phyloP scores from a whole-genome alignment of 2,797 vertebrate genomes.

The Malacoraja senta region DNA sequence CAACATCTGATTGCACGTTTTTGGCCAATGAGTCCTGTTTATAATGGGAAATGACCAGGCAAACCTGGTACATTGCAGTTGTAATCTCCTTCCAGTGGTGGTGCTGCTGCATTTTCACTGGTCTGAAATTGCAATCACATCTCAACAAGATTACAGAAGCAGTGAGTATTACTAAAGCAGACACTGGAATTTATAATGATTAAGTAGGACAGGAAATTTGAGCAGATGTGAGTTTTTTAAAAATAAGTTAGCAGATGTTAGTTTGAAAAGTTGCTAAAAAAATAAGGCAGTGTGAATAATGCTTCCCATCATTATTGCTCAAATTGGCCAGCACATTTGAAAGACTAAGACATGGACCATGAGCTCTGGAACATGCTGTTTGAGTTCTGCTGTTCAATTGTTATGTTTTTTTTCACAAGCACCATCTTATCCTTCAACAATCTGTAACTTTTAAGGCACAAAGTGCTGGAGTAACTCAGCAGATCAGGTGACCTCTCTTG shows the following conservation, averaged over 20 bases:
- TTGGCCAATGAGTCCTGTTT: background rate
- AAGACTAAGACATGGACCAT: background rate
- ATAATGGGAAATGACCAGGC: background rate
- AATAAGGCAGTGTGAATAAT: background rate
- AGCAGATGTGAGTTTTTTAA: background rate
- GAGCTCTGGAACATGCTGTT: background rate
- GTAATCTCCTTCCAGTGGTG: background rate
- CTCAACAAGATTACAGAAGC: background rate
- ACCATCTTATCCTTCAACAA: background rate
- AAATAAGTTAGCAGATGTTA: background rate
- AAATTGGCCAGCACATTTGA: background rate
- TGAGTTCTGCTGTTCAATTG: background rate
- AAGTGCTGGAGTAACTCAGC: no score
- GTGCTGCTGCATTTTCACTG: background rate
- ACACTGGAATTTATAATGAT: conserved; percentile 4
- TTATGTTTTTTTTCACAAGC: background rate
- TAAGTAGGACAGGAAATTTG: background rate
- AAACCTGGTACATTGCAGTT: background rate
- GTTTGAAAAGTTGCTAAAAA: background rate
- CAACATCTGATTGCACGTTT: background rate
- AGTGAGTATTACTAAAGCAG: background rate
- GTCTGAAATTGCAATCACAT: background rate
- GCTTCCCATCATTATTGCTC: background rate
- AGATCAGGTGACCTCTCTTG: no score
- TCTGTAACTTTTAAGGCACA: background rate